Evolutionary conservation across 2,113 vertebrate species (phyloP), one percentile per base, ranked within the genome.

Genomic region (Cyanocitta stelleri): DNA sequence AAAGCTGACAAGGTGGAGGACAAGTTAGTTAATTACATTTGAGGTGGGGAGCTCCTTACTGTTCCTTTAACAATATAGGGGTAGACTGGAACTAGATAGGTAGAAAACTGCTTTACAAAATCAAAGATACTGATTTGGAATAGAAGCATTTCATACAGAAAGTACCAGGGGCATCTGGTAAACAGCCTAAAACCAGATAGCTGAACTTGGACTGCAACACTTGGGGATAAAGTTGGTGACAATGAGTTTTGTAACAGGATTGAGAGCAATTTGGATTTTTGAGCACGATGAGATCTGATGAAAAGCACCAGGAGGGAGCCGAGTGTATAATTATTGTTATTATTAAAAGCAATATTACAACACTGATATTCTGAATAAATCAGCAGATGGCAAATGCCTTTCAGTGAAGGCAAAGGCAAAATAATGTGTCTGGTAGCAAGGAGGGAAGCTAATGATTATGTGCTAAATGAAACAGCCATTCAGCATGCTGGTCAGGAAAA

Each of bases 401-500:
- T 89, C 81, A 56, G 68, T 81, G 66, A 93, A 91, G 66, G 74
- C 58, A 96, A 69, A 94, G 51, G 64, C 80, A 81, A 89, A 94
- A 90, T 92, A 90, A 84, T 6, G 46, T 84, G 91, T 80, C 96
- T 93, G 71, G 87, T 92, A 95, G 93, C 92, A 84, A 86, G 54
- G 58, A 92, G 54, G 44, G 16, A 88, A 91, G 46, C 78, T 94
- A 95, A 96, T 93, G 92, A 95, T 96, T 86, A 96, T 75, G 93
- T 96, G 95, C 85, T 93, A 93, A 97, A 96, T 86, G 95, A 93
- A 97, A 96, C 91, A 94, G 91, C 93, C 93, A 81, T 96, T 93
- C 90, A 87, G 56, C 67, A 27, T 59, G 56, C 54, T 71, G 88
- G 49, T 93, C 90, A 87, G 96, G 93, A 95, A 97, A 96, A 97